These are phyloP conservation scores for Meiosimyza platycephala DNA, from an alignment of 2,888 invertebrate genomes.

Conservation along the genomic window DNA sequence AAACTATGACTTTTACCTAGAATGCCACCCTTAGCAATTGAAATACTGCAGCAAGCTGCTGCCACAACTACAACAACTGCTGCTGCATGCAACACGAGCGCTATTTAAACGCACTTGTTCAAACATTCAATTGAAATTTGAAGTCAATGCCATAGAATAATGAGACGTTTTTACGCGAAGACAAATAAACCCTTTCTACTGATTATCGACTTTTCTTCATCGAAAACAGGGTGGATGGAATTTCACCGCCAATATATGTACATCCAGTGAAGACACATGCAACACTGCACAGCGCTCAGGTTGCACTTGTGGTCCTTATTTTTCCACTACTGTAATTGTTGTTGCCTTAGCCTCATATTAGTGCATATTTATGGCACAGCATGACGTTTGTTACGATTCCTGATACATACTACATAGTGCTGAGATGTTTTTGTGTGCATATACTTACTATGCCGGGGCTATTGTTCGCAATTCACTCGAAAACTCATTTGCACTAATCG, in stretches of 20 bases:
- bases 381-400: neutral
- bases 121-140: slow-evolving; percentile 48
- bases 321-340: neutral
- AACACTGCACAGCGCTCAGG: neutral
- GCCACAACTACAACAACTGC: slow-evolving; percentile 30
- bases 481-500: slow-evolving; percentile 36
- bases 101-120: slow-evolving; percentile 51
- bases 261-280: too few relatives aligned
- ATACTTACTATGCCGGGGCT: neutral
- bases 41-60: neutral
- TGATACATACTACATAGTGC: neutral
- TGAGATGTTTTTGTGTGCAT: neutral
- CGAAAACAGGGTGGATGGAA: neutral
- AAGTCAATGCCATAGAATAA: slow-evolving; percentile 64
- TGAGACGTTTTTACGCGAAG: slow-evolving; percentile 44
- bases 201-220: neutral
- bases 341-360: slow-evolving; percentile 14
- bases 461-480: slow-evolving; percentile 26
- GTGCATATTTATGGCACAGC: slow-evolving; percentile 30
- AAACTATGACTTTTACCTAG: too few relatives aligned
- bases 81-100: slow-evolving; percentile 50
- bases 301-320: slow-evolving; percentile 20
- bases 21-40: too few relatives aligned
- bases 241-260: too few relatives aligned
- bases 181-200: slow-evolving; percentile 21